phyloP scores from a whole-genome alignment of 2,888 invertebrate species.

The Pantelozetes paolii region DNA sequence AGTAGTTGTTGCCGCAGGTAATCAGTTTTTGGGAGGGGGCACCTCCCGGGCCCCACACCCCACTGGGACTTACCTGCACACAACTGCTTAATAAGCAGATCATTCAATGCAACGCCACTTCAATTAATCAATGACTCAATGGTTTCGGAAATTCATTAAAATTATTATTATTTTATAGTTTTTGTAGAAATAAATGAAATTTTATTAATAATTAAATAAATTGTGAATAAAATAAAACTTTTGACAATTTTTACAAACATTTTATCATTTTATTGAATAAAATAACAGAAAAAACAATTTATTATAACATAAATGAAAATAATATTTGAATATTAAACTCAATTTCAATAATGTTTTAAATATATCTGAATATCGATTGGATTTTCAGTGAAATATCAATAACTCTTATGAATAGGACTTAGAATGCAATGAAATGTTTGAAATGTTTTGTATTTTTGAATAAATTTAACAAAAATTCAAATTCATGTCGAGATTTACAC shows the following conservation, averaged over 20 bases:
- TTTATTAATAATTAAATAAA: no score
- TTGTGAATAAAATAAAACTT: no score
- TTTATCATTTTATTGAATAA: neutral
- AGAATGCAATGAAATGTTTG: slow-evolving; percentile 1
- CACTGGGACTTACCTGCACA: slow-evolving; percentile 47
- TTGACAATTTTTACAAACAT: neutral
- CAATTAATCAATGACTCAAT: neutral
- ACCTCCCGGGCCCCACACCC: no score
- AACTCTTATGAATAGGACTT: neutral
- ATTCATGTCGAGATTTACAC: slow-evolving; percentile 19
- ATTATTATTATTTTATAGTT: no score
- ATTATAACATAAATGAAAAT: neutral
- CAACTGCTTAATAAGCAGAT: slow-evolving; percentile 47
- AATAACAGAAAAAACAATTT: slow-evolving; percentile 4
- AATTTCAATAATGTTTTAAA: neutral
- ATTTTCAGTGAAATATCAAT: neutral
- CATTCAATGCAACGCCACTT: neutral
- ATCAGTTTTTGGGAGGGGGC: neutral
- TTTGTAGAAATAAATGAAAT: no score
- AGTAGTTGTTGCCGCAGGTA: no score
- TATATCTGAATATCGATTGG: slow-evolving; percentile 2
- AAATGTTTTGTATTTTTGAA: neutral
- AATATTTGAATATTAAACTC: neutral
- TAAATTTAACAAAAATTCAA: neutral
- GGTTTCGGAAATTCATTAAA: no score